phyloP scores from a whole-genome alignment of 1,140 invertebrate species.

The Metopolophium dirhodum region DNA sequence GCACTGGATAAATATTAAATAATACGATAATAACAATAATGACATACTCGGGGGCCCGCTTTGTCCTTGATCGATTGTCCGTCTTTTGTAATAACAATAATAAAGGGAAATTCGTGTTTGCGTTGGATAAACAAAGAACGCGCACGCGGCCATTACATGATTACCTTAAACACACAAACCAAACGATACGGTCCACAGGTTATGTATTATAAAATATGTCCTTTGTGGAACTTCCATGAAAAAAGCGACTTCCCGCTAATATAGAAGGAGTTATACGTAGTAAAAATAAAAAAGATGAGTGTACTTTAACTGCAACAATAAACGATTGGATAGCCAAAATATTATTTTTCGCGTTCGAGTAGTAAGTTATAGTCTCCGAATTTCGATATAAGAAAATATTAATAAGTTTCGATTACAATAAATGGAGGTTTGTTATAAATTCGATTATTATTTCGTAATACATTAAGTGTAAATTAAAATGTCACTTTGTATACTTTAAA shows the following conservation, averaged over 20 bases:
- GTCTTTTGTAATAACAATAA: constrained; percentile 53
- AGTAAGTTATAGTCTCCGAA: neutral
- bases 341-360: neutral
- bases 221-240: constrained; percentile 29
- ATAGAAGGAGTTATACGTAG: neutral
- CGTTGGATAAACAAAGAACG: constrained; percentile 35
- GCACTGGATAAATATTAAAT: constrained; percentile 53
- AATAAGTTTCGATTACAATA: constrained; percentile 8
- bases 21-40: constrained; percentile 51
- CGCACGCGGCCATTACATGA: constrained; percentile 52
- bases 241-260: neutral
- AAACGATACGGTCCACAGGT: constrained; percentile 55
- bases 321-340: neutral
- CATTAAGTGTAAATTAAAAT: constrained; percentile 33
- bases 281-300: neutral
- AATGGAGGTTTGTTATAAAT: neutral
- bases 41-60: constrained; percentile 21
- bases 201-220: constrained; percentile 48
- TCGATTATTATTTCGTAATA: neutral
- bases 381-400: neutral
- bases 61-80: constrained; percentile 53
- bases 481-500: constrained; percentile 24
- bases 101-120: constrained; percentile 52
- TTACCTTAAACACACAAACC: constrained; percentile 57
- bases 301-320: neutral